These are phyloP conservation scores for Terebella lapidaria DNA, from an alignment of 2,888 invertebrate species.

Conservation along the genomic window DNA sequence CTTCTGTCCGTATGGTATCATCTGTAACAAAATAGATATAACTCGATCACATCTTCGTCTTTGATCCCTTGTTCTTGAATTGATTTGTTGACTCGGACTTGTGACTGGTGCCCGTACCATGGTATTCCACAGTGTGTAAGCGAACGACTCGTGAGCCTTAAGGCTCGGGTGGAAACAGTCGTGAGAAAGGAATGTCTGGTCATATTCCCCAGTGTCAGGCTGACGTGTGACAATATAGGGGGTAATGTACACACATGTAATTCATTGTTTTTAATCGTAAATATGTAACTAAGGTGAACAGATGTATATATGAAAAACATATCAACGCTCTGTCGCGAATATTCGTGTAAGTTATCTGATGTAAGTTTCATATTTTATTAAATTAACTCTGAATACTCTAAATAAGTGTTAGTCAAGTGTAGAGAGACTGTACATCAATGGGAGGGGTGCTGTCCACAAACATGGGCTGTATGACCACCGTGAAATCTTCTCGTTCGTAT, in stretches of 20 bases:
- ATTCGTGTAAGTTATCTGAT: too few species aligned
- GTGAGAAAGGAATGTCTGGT: constrained; percentile 41
- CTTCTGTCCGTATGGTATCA: neutral
- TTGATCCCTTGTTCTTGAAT: neutral
- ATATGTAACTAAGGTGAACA: neutral
- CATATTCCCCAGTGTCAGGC: constrained; percentile 27
- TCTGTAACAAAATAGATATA: neutral
- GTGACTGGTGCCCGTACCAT: constrained; percentile 32
- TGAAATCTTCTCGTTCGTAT: constrained; percentile 48
- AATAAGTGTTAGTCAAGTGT: neutral
- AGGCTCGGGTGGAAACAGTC: constrained; percentile 47
- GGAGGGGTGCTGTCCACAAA: constrained; percentile 34
- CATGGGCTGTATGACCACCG: constrained; percentile 49
- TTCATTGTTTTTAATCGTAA: neutral
- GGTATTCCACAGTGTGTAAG: constrained; percentile 44
- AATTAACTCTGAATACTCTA: too few species aligned
- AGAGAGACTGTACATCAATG: constrained; percentile 14
- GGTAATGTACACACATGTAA: too few species aligned
- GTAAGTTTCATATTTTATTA: too few species aligned
- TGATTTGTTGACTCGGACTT: too few species aligned
- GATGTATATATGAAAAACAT: neutral
- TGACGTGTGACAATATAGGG: neutral
- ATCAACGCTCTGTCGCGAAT: too few species aligned
- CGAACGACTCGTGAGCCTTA: constrained; percentile 39
- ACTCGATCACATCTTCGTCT: neutral